Percentiles rank a stretch among this genome's conserved stretches.
phyloP scores from a whole-genome alignment of 2,888 invertebrate species.

The Dynastes grantii region DNA sequence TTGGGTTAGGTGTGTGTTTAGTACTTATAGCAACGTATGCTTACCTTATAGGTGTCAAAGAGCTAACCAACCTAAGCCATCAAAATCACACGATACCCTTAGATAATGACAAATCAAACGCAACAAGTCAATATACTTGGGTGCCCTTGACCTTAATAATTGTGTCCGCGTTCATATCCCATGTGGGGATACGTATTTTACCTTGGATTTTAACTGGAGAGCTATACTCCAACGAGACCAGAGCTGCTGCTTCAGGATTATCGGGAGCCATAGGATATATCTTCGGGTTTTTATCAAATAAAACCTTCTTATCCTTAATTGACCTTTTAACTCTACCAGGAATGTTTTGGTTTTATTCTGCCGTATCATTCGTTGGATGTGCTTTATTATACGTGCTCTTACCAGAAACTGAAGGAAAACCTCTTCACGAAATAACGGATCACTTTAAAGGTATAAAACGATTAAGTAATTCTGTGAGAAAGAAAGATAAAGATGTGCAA shows the following conservation, averaged over 20 bases:
- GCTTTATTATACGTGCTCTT: slow-evolving; percentile 78
- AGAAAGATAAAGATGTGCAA: slow-evolving; percentile 59
- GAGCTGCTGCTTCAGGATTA: slow-evolving; percentile 82
- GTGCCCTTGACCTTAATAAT: slow-evolving; percentile 78
- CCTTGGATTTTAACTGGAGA: slow-evolving; percentile 89
- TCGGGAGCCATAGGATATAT: slow-evolving; percentile 84
- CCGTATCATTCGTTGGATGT: slow-evolving; percentile 77
- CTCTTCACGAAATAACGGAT: slow-evolving; percentile 80
- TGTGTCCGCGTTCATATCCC: slow-evolving; percentile 79
- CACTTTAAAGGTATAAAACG: slow-evolving; percentile 78
- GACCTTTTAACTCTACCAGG: slow-evolving; percentile 78
- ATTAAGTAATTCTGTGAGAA: slow-evolving; percentile 71
- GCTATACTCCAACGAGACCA: slow-evolving; percentile 79
- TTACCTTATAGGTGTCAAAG: slow-evolving; percentile 61
- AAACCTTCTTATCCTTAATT: slow-evolving; percentile 80
- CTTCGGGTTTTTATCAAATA: slow-evolving; percentile 84
- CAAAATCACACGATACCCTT: slow-evolving; percentile 21
- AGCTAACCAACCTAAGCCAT: slow-evolving; percentile 51
- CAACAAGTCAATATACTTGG: slow-evolving; percentile 71
- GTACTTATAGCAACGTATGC: slow-evolving; percentile 76
- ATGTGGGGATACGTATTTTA: slow-evolving; percentile 79
- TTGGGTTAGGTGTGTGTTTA: slow-evolving; percentile 79
- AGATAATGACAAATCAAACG: background rate
- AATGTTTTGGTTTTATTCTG: slow-evolving; percentile 81
- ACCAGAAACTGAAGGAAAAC: slow-evolving; percentile 89